Evolutionary conservation across 2,797 vertebrate species (phyloP).

Genomic region (Otus scops): DNA sequence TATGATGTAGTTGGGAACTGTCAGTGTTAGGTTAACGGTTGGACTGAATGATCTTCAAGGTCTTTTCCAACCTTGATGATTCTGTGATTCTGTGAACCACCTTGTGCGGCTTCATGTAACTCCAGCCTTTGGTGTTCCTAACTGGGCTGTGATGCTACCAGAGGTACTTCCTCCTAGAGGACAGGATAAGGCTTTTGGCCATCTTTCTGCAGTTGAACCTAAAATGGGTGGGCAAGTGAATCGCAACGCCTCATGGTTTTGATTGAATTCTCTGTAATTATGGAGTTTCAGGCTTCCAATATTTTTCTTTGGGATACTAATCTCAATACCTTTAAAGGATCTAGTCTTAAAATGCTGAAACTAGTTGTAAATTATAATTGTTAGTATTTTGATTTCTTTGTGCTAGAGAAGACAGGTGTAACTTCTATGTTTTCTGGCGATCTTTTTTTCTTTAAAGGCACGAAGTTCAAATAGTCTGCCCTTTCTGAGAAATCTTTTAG

Average conservation of each 20-base stretch:
- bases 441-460: conserved; percentile 76
- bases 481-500: conserved; percentile 89
- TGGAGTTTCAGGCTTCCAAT: neutral
- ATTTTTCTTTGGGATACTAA: neutral
- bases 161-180: neutral
- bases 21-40: too few species aligned
- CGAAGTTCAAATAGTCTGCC: conserved; percentile 88
- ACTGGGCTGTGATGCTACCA: neutral
- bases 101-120: neutral
- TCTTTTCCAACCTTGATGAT: too few species aligned
- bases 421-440: conserved; percentile 9
- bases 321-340: neutral
- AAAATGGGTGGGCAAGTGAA: neutral
- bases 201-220: neutral
- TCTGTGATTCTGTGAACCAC: rapidly evolving
- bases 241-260: neutral
- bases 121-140: neutral
- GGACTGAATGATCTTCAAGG: too few species aligned
- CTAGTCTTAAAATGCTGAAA: neutral
- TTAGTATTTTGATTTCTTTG: neutral
- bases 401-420: neutral
- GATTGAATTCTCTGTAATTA: neutral
- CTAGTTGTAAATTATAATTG: neutral
- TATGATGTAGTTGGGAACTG: too few species aligned
- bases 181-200: neutral